These are phyloP conservation scores for Chalcis sispes DNA, from an alignment of 2,888 invertebrate species.

Conservation along the genomic window DNA sequence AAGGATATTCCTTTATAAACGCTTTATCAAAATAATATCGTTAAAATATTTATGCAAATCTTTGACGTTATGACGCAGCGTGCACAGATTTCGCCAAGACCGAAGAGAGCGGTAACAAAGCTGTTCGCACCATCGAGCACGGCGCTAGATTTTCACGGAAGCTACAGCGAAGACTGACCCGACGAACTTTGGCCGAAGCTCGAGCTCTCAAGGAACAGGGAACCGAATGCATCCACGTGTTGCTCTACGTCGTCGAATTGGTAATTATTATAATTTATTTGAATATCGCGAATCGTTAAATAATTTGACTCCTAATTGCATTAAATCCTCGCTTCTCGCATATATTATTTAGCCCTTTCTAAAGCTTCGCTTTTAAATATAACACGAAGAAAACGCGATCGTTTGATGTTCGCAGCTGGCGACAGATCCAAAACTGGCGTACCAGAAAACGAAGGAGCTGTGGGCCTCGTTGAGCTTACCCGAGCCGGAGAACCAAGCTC, in stretches of 20 bases:
- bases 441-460: conserved; percentile 84
- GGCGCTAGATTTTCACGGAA: conserved; percentile 87
- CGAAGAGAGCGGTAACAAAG: conserved; percentile 75
- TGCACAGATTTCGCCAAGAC: conserved; percentile 55
- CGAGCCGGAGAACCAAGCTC: conserved; percentile 91
- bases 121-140: conserved; percentile 87
- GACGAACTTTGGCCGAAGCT: conserved; percentile 87
- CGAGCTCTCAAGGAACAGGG: conserved; percentile 88
- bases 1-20: conserved; percentile 51
- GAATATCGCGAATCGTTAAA: not conserved
- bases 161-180: conserved; percentile 85
- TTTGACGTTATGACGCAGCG: conserved; percentile 14
- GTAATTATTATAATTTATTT: conserved; percentile 77
- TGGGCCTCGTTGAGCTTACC: conserved; percentile 84
- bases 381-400: not conserved
- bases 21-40: too few species aligned
- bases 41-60: too few species aligned
- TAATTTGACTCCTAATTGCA: too few species aligned
- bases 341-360: too few species aligned
- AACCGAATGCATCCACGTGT: conserved; percentile 84
- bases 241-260: conserved; percentile 87
- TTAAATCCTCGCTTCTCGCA: too few species aligned
- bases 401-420: conserved; percentile 79
- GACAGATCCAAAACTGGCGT: conserved; percentile 86
- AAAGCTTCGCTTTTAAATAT: too few species aligned